phyloP scores from a whole-genome alignment of 2,888 invertebrate species.

The Polymixis flavicincta region DNA sequence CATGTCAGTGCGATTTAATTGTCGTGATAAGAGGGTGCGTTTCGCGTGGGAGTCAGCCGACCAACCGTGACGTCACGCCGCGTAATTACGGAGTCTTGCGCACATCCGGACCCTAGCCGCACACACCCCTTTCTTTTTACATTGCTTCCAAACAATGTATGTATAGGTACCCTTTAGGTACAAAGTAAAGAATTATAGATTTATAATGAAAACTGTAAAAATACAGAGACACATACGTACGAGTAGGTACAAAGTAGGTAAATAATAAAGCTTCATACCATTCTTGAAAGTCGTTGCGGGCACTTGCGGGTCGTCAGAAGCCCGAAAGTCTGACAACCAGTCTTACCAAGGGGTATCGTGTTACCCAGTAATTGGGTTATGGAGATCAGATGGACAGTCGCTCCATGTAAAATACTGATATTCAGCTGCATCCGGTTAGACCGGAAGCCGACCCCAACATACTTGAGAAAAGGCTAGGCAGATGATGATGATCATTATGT shows the following conservation, averaged over 20 bases:
- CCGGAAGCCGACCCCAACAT: no score
- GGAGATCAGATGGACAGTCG: no score
- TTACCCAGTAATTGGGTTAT: no score
- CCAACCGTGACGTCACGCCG: conserved; percentile 78
- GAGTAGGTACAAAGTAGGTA: not conserved
- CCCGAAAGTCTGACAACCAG: no score
- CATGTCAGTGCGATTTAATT: conserved; percentile 84
- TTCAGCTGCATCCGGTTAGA: no score
- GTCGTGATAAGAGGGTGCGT: conserved; percentile 79
- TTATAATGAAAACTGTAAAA: not conserved
- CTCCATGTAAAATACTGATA: no score
- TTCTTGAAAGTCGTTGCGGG: no score
- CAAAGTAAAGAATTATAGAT: conserved; percentile 4
- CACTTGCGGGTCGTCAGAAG: no score
- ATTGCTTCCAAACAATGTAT: conserved; percentile 2
- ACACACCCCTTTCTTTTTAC: conserved; percentile 66
- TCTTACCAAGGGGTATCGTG: no score
- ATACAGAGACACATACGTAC: not conserved
- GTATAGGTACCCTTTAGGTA: not conserved
- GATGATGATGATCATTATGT: no score
- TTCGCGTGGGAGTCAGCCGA: conserved; percentile 80
- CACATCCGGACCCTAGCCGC: conserved; percentile 65
- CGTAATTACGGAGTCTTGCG: conserved; percentile 77
- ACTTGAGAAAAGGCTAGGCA: no score
- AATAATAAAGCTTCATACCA: not conserved